Base-by-base conservation (phyloP, 2,888 invertebrate genomes). In the Calameuta pallipes region DNA sequence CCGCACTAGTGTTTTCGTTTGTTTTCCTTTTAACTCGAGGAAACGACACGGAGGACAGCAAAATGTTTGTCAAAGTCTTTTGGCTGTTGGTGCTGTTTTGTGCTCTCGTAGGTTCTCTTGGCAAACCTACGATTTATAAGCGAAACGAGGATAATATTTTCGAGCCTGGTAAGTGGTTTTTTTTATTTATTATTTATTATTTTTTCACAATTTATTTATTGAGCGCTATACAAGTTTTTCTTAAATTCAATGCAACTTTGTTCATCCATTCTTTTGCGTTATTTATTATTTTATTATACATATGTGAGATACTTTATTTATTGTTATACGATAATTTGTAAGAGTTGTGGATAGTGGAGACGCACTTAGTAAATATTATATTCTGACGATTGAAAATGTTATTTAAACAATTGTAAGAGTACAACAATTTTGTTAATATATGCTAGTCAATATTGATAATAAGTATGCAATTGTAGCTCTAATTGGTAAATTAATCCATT, bases 101-200 rank as follows among this genome's bases (percentile, higher is more conserved):
- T 76, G 76, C 87, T 4, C 79, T 85, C 69, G 80, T 81, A 41
- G 83, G 84, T 37, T 76, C 80, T 11, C 56, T 85, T 36, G 87
- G 83, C 36, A 90, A 89, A 79, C 88, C 90, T 23, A 90, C 87
- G 73, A 89, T 90, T 78, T 90, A 90, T 81, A 89, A 90, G 80
- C 85, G 86, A 36, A 90, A 90, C 78, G 87, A 87, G 74, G 90
- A 90, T 79, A 90, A 90, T 79, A 84, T 89, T 76, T 90, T 87
- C 80, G 90, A 90, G 78, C 89, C 89, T 82, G 90, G 90, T 90
- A 82, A 87, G 80, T 82, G 23, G 11, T 36, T 37, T 23, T 56
- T 56, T 56, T 41, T 41, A 15, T 2, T 6, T 56, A 15, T 56
- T 56, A 56, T 56, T 56, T 56, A 37, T 56, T 23, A 23, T 56